Base-by-base conservation (phyloP, 1,140 invertebrate species). In the Drosophila biarmipes region DNA sequence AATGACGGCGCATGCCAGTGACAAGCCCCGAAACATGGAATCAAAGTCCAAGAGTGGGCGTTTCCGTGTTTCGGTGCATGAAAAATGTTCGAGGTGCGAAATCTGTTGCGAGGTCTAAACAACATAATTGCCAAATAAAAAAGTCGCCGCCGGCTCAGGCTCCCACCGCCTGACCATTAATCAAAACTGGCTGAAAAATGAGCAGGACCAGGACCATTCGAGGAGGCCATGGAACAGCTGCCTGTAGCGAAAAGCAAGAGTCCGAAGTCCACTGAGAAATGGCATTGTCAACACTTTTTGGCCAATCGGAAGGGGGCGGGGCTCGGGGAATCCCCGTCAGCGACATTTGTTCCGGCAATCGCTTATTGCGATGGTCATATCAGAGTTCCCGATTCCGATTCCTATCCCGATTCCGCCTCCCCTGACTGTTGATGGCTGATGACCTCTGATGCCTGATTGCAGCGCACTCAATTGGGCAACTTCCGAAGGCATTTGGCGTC, bases 121-220 rank as follows among this genome's bases (percentile, higher is more conserved):
- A 87, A 87, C 84, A 87, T 87, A 87, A 87, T 87, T 87, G 82
- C 82, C 82, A 79, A 87, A 87, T 89, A 89, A 87, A 87, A 87
- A 87, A 87, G 79, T 86, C 74, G 78, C 82, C 82, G 64, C 64
- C 58, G 73, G 75, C 73, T 76, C 66, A 40, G 68, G 75, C 73
- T 73, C 63, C 37, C 74, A 87, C 61, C 73, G 46, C 14, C 55
- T 62, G 63, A 89, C 82, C 84, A 87, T 87, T 87, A 87, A 87
- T 87, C 82, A 87, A 87, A 87, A 89, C 59, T 71, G 79, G 31
- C 63, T 67, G 53, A 56, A 77, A 62, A 81, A 67, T 76, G 64
- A 71, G 64, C 63, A 52, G 49, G 48, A 21, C 48, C 63, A 52
- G 49, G 48, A 21, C 48, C 63, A 34, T 31, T 42, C 14, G 35